Evolutionary conservation across 92 coral and sea anemone genomes (phyloP).

Genomic region (Plumapathes pennacea): DNA sequence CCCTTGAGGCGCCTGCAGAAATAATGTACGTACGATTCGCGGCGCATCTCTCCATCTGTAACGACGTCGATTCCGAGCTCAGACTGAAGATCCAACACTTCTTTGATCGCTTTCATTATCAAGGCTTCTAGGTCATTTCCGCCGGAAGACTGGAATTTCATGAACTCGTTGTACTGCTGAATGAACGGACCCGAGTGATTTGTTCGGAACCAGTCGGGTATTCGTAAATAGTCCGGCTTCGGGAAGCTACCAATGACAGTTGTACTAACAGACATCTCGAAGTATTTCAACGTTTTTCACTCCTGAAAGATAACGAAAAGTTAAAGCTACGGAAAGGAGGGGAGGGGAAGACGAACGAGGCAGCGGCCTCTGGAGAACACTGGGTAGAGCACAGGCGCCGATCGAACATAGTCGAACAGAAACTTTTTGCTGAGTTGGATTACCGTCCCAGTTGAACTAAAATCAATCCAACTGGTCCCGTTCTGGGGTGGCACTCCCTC

Average conservation of each 20-base stretch:
- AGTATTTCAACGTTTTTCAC: no score
- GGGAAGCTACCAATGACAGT: conserved; percentile 84
- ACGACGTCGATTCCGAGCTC: conserved; percentile 72
- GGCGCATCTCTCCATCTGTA: conserved; percentile 84
- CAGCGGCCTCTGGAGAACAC: no score
- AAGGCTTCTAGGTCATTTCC: conserved; percentile 30
- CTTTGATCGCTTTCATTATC: conserved; percentile 55
- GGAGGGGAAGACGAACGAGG: no score
- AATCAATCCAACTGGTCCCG: no score
- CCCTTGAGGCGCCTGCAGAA: conserved; percentile 81
- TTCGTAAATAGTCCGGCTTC: conserved; percentile 66
- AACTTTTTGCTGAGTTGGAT: no score
- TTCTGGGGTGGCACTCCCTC: no score
- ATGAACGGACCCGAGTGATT: conserved; percentile 1
- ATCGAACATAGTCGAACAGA: no score
- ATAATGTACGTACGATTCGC: conserved; percentile 74
- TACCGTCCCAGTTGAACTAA: no score
- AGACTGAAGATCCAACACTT: conserved; percentile 44
- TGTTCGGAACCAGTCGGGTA: conserved; percentile 75
- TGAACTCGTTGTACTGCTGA: conserved; percentile 22
- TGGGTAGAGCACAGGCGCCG: no score
- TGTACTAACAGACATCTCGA: conserved; percentile 65
- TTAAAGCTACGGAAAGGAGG: no score
- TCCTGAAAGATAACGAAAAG: no score
- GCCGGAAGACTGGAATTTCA: background rate